A percentile compares a stretch with the other conserved stretches of the same genome.
phyloP scores from a whole-genome alignment of 1,140 invertebrate species.

The Drosophila bifasciata region DNA sequence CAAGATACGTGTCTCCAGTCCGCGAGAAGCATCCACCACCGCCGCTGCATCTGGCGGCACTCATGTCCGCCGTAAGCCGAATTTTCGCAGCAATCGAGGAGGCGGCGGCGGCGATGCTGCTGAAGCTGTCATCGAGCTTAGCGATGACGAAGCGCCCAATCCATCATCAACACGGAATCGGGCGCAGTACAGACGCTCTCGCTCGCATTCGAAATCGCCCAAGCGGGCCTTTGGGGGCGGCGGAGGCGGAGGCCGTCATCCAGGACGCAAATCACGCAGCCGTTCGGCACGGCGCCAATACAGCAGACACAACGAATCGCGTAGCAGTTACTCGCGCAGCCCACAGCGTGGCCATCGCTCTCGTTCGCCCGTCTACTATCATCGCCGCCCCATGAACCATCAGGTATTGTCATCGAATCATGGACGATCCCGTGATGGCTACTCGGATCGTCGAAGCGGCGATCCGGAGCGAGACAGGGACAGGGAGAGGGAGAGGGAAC shows the following conservation, averaged over 20 bases:
- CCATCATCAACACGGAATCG: slow-evolving; percentile 21
- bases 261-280: slow-evolving; percentile 36
- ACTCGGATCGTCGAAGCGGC: slow-evolving; percentile 6
- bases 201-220: slow-evolving; percentile 32
- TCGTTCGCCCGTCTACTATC: slow-evolving; percentile 26
- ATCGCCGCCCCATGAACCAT: slow-evolving; percentile 5
- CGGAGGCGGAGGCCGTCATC: slow-evolving; percentile 24
- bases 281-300: slow-evolving; percentile 42
- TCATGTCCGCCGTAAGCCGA: slow-evolving; percentile 43
- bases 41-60: too few relatives aligned
- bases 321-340: slow-evolving; percentile 16
- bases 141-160: slow-evolving; percentile 66
- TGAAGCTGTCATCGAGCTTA: slow-evolving; percentile 73
- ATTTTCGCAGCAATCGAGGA: slow-evolving; percentile 39
- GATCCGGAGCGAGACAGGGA: slow-evolving; percentile 14
- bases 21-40: slow-evolving; percentile 7
- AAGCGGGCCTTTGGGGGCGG: slow-evolving; percentile 25
- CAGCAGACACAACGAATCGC: slow-evolving; percentile 46
- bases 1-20: slow-evolving; percentile 61
- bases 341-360: slow-evolving; percentile 14
- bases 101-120: background rate
- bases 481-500: slow-evolving; percentile 25
- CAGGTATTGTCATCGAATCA: background rate
- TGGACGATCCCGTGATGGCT: slow-evolving; percentile 6
- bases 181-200: slow-evolving; percentile 21